phyloP scores from a whole-genome alignment of 2,113 vertebrate genomes.

The Crotalus tigris region DNA sequence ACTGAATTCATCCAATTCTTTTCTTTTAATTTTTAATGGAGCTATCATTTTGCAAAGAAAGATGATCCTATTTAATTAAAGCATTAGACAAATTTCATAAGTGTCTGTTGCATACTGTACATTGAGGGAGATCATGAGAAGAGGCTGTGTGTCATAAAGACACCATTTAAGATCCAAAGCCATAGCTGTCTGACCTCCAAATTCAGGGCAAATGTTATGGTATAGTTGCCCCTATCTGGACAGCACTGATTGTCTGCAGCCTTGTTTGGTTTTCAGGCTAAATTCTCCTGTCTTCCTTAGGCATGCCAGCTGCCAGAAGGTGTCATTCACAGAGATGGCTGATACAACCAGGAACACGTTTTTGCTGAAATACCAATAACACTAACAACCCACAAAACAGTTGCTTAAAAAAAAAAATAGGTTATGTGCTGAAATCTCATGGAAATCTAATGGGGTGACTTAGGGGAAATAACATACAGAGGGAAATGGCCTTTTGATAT shows the following conservation, averaged over 20 bases:
- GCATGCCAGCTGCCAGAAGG: slow-evolving; percentile 64
- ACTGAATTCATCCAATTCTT: neutral
- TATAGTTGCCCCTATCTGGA: slow-evolving; percentile 14
- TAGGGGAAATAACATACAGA: neutral
- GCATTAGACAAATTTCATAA: accelerated
- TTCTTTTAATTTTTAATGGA: accelerated
- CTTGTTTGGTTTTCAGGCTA: slow-evolving; percentile 45
- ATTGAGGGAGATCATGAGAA: accelerated
- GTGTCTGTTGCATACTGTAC: accelerated
- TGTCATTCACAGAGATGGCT: slow-evolving; percentile 31
- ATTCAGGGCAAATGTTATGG: slow-evolving; percentile 8
- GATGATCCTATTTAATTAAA: neutral
- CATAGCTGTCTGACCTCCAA: neutral
- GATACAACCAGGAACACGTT: neutral
- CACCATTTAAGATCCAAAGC: neutral
- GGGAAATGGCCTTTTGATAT: neutral
- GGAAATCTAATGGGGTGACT: accelerated
- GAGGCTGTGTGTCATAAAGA: neutral
- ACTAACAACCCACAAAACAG: slow-evolving; percentile 10
- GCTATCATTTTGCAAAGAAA: accelerated
- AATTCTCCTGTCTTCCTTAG: slow-evolving; percentile 38
- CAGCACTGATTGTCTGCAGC: slow-evolving; percentile 29
- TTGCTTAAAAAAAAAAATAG: neutral
- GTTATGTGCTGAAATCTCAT: neutral
- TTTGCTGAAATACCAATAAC: slow-evolving; percentile 26